phyloP scores from a whole-genome alignment of 2,113 vertebrate species.

The Urocitellus parryii region DNA sequence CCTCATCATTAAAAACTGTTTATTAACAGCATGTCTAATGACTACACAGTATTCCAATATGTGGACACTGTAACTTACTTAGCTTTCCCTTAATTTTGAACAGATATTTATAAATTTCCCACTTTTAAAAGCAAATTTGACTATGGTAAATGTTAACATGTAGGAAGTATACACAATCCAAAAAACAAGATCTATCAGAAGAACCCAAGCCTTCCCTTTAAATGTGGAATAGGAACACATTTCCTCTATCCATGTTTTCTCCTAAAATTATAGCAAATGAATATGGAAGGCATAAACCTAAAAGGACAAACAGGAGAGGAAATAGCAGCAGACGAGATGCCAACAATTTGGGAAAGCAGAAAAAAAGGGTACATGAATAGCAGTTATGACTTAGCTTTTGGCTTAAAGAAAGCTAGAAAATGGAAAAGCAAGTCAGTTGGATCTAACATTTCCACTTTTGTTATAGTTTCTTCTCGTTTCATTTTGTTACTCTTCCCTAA shows the following conservation, averaged over 20 bases:
- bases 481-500: background rate
- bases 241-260: slow-evolving; percentile 23
- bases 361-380: background rate
- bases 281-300: background rate
- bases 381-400: background rate
- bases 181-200: background rate
- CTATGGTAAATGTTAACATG: background rate
- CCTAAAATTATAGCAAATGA: background rate
- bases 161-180: background rate
- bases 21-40: slow-evolving; percentile 3
- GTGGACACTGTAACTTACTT: background rate
- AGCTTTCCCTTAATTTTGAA: background rate
- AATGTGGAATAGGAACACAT: background rate
- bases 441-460: background rate
- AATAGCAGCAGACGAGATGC: background rate
- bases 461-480: background rate
- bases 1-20: background rate
- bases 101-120: background rate
- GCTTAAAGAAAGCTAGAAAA: background rate
- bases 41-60: background rate
- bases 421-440: background rate
- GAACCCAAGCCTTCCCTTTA: background rate
- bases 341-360: background rate
- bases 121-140: background rate
- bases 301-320: background rate